Conservation (phyloP, 2,888 invertebrate genomes). For the Acrobasis suavella region DNA sequence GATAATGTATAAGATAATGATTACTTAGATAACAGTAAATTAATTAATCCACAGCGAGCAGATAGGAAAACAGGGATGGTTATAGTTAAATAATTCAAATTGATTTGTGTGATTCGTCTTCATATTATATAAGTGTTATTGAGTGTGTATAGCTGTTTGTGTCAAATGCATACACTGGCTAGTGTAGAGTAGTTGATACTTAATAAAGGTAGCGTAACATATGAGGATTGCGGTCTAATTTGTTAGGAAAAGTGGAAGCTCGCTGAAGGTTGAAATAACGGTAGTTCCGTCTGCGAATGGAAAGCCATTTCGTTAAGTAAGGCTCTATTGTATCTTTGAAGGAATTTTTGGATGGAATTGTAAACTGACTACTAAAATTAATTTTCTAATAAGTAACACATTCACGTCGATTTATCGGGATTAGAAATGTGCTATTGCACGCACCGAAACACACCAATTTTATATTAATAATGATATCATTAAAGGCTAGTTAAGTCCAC, state of each 20-base stretch:
- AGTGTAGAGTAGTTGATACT: constrained; percentile 64
- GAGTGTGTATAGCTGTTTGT: constrained; percentile 75
- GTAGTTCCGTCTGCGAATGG: constrained; percentile 39
- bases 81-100: constrained; percentile 69
- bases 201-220: constrained; percentile 49
- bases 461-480: constrained; percentile 59
- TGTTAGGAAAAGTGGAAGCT: constrained; percentile 52
- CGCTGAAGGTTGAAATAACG: constrained; percentile 73
- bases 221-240: constrained; percentile 51
- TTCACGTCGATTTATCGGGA: constrained; percentile 59
- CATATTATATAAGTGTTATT: constrained; percentile 77
- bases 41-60: constrained; percentile 73
- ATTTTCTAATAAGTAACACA: constrained; percentile 61
- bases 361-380: constrained; percentile 50
- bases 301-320: constrained; percentile 36
- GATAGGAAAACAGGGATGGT: constrained; percentile 82
- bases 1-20: constrained; percentile 77
- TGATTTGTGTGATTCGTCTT: constrained; percentile 77
- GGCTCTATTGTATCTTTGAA: constrained; percentile 46
- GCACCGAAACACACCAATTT: constrained; percentile 76
- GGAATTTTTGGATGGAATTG: constrained; percentile 78
- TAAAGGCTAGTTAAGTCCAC: constrained; percentile 65
- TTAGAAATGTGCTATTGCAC: constrained; percentile 81
- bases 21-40: constrained; percentile 74
- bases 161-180: constrained; percentile 65